Conservation (phyloP, 2,113 vertebrate genomes). For the Xiphophorus couchianus region DNA sequence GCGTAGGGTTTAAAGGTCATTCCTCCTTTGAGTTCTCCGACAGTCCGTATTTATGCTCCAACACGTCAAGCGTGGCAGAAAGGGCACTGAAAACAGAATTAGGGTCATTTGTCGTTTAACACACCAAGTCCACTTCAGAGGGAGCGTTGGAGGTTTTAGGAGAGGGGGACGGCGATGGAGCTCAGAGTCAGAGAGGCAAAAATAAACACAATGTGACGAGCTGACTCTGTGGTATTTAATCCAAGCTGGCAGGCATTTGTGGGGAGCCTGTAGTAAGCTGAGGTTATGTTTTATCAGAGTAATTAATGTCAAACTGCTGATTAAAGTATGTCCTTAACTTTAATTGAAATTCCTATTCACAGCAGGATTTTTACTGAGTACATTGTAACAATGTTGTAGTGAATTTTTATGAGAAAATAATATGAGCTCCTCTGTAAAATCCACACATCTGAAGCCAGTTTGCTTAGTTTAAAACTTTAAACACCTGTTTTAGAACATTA, state of each 20-base stretch:
- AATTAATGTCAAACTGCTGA: background rate
- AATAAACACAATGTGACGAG: conserved; percentile 2
- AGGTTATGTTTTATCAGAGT: background rate
- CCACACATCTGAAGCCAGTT: background rate
- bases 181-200: conserved; percentile 1
- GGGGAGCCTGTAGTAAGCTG: background rate
- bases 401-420: background rate
- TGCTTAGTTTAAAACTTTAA: background rate
- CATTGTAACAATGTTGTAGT: background rate
- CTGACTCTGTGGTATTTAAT: background rate
- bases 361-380: background rate
- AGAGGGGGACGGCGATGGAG: background rate
- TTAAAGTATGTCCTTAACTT: background rate
- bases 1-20: conserved; percentile 44
- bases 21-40: conserved; percentile 55
- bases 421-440: background rate
- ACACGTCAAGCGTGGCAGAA: conserved; percentile 81
- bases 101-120: conserved; percentile 39
- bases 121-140: conserved; percentile 1
- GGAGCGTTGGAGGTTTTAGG: background rate
- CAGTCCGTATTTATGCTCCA: conserved; percentile 85
- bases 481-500: background rate
- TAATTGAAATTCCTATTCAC: background rate
- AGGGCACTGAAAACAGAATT: conserved; percentile 82
- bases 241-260: background rate